A percentile compares a stretch with the other conserved stretches of the same genome.
phyloP scores from a whole-genome alignment of 2,797 vertebrate genomes.

The Enteromius fasciolatus region DNA sequence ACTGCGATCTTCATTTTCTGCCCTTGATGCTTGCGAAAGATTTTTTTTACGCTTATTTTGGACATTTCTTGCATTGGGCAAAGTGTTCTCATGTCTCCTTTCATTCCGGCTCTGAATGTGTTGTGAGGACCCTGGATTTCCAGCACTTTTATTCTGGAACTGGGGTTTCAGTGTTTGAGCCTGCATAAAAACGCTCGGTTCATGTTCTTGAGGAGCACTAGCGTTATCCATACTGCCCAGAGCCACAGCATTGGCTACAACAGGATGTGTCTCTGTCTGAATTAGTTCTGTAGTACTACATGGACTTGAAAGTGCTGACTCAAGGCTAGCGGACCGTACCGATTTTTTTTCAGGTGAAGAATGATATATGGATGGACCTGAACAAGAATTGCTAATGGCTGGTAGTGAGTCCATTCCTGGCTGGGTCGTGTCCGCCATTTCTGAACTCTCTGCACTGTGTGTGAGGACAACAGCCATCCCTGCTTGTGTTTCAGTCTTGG shows the following conservation, averaged over 20 bases:
- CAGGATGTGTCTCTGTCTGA: slow-evolving; percentile 64
- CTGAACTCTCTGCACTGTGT: slow-evolving; percentile 71
- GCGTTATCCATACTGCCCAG: slow-evolving; percentile 58
- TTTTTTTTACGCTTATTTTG: slow-evolving; percentile 4
- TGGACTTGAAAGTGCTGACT: slow-evolving; percentile 82
- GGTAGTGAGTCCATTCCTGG: slow-evolving; percentile 83
- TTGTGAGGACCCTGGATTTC: slow-evolving; percentile 49
- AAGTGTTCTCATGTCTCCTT: not conserved
- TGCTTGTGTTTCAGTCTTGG: slow-evolving; percentile 48
- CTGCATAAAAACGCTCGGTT: slow-evolving; percentile 41
- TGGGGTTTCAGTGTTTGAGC: slow-evolving; percentile 46
- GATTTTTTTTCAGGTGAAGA: slow-evolving; percentile 53
- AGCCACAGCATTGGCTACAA: slow-evolving; percentile 53
- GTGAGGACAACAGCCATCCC: slow-evolving; percentile 32
- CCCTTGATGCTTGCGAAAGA: not conserved
- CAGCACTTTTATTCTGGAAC: slow-evolving; percentile 53
- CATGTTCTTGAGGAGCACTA: slow-evolving; percentile 51
- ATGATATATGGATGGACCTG: slow-evolving; percentile 41
- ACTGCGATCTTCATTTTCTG: slow-evolving; percentile 56
- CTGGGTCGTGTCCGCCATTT: slow-evolving; percentile 89
- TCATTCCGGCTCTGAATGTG: slow-evolving; percentile 31
- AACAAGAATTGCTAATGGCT: slow-evolving; percentile 59
- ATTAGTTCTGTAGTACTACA: slow-evolving; percentile 87
- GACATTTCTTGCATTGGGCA: slow-evolving; percentile 29
- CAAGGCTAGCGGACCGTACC: slow-evolving; percentile 58